These are phyloP conservation scores for Sphaeramia orbicularis DNA, from an alignment of 2,797 vertebrate species.

Conservation along the genomic window DNA sequence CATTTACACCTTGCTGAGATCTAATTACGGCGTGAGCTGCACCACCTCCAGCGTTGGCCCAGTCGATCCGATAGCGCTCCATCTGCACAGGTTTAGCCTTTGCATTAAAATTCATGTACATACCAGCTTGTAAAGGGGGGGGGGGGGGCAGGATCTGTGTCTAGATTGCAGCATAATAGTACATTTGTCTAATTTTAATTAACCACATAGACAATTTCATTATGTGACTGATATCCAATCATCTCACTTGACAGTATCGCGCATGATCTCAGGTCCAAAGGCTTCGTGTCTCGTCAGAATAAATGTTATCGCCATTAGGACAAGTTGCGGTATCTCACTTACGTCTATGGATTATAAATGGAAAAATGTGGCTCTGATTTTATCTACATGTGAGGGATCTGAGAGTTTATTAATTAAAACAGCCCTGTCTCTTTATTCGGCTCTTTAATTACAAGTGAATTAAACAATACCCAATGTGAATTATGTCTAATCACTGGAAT, in stretches of 20 bases:
- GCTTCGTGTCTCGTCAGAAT: slow-evolving; percentile 21
- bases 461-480: slow-evolving; percentile 78
- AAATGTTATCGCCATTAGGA: slow-evolving; percentile 55
- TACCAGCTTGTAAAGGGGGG: no score
- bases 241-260: slow-evolving; percentile 36
- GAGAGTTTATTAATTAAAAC: slow-evolving; percentile 77
- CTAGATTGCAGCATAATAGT: slow-evolving; percentile 24
- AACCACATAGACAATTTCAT: slow-evolving; percentile 14
- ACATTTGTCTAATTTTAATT: slow-evolving; percentile 47
- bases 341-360: slow-evolving; percentile 56
- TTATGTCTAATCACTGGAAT: slow-evolving; percentile 81
- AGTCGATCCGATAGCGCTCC: background rate
- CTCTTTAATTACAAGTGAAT: slow-evolving; percentile 83
- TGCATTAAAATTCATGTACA: no score
- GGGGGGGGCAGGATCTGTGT: slow-evolving; percentile 1
- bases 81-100: background rate
- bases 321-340: slow-evolving; percentile 46
- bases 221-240: slow-evolving; percentile 37
- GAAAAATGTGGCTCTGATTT: slow-evolving; percentile 61
- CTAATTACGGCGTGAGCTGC: background rate
- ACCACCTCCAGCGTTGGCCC: background rate
- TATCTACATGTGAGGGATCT: slow-evolving; percentile 61
- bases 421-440: slow-evolving; percentile 67
- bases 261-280: slow-evolving; percentile 8
- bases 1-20: background rate